phyloP scores from a whole-genome alignment of 2,113 vertebrate genomes.

The Phalacrocorax brasilianus region DNA sequence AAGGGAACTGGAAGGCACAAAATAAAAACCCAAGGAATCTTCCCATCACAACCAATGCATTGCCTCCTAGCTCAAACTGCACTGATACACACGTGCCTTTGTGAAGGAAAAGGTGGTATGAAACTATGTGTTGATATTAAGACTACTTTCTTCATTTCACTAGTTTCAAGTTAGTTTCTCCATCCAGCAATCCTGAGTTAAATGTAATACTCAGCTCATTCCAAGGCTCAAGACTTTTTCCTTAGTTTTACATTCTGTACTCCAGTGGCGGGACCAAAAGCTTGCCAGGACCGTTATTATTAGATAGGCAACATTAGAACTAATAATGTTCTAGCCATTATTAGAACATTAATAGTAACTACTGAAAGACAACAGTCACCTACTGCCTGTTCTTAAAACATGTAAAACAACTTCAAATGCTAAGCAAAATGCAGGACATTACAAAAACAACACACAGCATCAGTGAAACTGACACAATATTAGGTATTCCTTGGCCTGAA shows the following conservation, averaged over 20 bases:
- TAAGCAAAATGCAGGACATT: background rate
- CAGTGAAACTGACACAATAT: background rate
- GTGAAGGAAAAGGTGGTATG: background rate
- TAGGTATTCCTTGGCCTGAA: background rate
- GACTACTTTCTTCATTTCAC: background rate
- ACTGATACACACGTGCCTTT: background rate
- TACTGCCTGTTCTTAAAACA: background rate
- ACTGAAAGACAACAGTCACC: background rate
- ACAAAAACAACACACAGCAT: background rate
- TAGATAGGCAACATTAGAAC: background rate
- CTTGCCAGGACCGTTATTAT: background rate
- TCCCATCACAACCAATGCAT: background rate
- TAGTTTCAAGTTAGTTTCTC: background rate
- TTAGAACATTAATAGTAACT: background rate
- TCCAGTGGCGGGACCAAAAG: background rate
- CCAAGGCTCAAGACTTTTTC: background rate
- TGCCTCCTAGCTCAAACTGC: background rate
- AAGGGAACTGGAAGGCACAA: background rate
- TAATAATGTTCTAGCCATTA: background rate
- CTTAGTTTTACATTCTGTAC: background rate
- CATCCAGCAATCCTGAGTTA: background rate
- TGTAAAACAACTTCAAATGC: background rate
- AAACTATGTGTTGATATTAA: background rate
- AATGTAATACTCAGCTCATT: background rate
- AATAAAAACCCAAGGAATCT: background rate